phyloP scores from a whole-genome alignment of 2,797 vertebrate genomes.

The Hybognathus amarus region DNA sequence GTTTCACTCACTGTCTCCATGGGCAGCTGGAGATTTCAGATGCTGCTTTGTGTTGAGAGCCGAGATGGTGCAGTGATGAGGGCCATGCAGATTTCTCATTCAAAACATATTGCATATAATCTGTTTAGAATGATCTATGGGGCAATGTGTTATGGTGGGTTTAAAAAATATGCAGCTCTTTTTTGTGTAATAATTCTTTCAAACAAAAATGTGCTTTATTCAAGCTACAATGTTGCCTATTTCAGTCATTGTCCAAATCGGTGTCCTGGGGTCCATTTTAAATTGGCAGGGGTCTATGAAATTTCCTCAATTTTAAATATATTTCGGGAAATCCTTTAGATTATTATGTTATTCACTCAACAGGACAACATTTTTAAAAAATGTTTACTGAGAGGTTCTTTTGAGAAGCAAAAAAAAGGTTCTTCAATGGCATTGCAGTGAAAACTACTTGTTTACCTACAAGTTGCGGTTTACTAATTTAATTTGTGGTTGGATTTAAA shows the following conservation, averaged over 20 bases:
- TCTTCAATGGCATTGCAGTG: background rate
- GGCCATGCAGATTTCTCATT: background rate
- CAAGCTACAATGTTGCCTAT: too few species aligned
- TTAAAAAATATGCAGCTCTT: background rate
- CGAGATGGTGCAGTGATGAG: slow-evolving; percentile 2
- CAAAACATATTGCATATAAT: background rate
- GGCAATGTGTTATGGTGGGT: background rate
- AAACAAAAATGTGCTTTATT: background rate
- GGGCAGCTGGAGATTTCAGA: slow-evolving; percentile 59
- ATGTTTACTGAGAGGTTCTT: background rate
- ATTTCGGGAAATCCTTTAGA: background rate
- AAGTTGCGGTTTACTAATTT: background rate
- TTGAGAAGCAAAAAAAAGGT: background rate
- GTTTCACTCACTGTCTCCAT: slow-evolving; percentile 52
- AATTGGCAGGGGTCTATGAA: background rate
- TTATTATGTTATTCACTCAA: background rate
- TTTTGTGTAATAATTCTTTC: background rate
- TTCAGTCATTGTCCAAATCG: background rate
- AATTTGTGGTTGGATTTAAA: background rate
- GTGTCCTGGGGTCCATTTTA: background rate
- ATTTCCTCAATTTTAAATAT: background rate
- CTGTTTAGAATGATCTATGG: background rate
- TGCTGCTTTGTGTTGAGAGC: slow-evolving; percentile 36
- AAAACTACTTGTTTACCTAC: background rate
- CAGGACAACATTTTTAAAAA: too few species aligned